phyloP scores from a whole-genome alignment of 2,113 vertebrate genomes.

The Megaceryle torquata region DNA sequence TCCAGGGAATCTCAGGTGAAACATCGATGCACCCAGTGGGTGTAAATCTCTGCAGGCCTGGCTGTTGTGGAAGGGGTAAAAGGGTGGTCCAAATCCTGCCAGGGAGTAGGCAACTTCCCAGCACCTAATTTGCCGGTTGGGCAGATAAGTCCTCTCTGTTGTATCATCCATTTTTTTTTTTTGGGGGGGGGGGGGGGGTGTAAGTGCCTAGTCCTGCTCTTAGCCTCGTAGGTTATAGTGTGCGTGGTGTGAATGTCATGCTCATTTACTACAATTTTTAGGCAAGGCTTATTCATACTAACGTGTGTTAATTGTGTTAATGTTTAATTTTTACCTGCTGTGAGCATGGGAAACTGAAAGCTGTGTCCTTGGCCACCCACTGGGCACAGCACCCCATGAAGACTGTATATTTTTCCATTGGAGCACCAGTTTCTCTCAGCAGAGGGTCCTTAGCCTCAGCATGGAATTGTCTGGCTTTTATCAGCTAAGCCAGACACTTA shows the following conservation, averaged over 20 bases:
- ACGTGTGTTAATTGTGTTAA: neutral
- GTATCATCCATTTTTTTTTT: neutral
- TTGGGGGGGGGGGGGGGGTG: too few species aligned
- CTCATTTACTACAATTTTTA: conserved; percentile 4
- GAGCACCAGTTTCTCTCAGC: neutral
- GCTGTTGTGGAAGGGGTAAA: neutral
- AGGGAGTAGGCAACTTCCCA: neutral
- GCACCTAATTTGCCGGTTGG: neutral
- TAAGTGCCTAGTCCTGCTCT: conserved; percentile 43
- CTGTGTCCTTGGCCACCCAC: neutral
- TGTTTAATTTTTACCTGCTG: conserved; percentile 13
- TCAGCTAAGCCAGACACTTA: neutral
- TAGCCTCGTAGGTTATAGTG: conserved; percentile 10
- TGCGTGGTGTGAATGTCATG: neutral
- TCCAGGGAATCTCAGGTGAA: neutral
- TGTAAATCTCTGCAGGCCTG: neutral
- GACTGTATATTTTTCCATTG: neutral
- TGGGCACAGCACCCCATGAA: neutral
- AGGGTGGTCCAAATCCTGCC: neutral
- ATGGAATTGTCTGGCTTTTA: neutral
- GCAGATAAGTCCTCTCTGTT: neutral
- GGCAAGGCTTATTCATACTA: neutral
- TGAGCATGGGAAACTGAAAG: neutral
- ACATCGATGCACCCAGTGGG: neutral
- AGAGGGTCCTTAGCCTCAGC: neutral